Base-by-base conservation (phyloP, 2,888 invertebrate genomes). In the Dorcus parallelipipedus region DNA sequence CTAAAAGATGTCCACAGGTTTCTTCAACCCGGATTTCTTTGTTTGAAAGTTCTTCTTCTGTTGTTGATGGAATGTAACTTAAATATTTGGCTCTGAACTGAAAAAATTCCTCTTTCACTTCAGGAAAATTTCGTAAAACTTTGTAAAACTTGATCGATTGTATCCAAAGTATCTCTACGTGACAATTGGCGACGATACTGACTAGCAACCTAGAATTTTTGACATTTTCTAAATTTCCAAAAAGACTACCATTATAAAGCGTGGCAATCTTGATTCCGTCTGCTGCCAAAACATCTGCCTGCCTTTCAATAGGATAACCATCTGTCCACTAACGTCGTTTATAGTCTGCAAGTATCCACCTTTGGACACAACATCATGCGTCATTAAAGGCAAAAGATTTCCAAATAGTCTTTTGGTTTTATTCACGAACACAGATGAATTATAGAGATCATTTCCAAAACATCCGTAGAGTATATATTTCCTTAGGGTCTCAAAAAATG, bases 261-360 rank as follows among this genome's bases (percentile, higher is more conserved):
- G 58, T 61, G 20, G 62, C 57, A 4, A 66, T 48, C 10, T 62
- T 49, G 7, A 58, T 63, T 14, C 67, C 67, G 52, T 64, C 65
- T 1, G 65, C 61, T n/a, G 64, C 64, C 5, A 66, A 54, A 5
- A 68, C 61, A 38, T 68, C 67, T 2, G 64, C 64, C 17, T 56
- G 2, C 68, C 68, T 14, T 56, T 56, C 14, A 58, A 56, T 7
- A 68, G 10, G n/a, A 68, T 59, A 43, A 59, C 62, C 9, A 66
- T 56, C 26, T 65, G 54, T 7, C 40, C 45, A 26, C 58, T 56
- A 20, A 68, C 54, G 45, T 68, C 66, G 42, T 67, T 66, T 10
- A 64, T 54, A 1, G 62, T 58, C 9, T 61, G 52, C 8, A 66
- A 54, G 38, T 63, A 62, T 7, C 65, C 64, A 9, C 61, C 65